Evolutionary conservation across 2,888 invertebrate genomes (phyloP).

Genomic region (Sinotaia quadrata): DNA sequence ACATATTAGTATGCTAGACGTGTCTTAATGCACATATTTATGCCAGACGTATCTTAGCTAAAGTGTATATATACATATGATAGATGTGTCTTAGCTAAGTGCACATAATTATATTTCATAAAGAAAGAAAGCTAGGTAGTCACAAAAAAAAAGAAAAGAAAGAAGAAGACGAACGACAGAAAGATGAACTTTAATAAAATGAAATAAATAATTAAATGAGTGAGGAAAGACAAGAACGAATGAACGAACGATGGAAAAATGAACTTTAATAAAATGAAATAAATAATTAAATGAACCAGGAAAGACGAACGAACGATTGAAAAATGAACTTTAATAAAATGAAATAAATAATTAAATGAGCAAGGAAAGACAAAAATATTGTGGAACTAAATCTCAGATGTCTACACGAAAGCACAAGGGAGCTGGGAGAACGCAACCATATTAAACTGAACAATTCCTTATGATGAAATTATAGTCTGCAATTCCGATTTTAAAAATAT

Average conservation of each 20-base stretch:
- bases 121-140: background rate
- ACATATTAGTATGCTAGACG: too few relatives aligned
- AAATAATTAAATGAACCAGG: background rate
- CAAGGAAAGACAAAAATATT: background rate
- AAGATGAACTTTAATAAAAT: too few relatives aligned
- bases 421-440: too few relatives aligned
- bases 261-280: background rate
- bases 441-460: too few relatives aligned
- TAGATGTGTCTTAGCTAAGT: background rate
- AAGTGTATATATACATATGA: too few relatives aligned
- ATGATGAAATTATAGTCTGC: too few relatives aligned
- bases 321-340: background rate
- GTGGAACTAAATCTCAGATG: too few relatives aligned
- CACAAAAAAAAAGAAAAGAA: background rate
- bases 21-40: too few relatives aligned
- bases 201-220: too few relatives aligned
- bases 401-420: too few relatives aligned
- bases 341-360: background rate
- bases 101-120: background rate
- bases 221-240: background rate
- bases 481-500: too few relatives aligned
- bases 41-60: too few relatives aligned
- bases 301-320: background rate
- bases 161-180: background rate
- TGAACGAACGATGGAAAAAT: background rate